Base-by-base conservation (phyloP, 2,888 invertebrate species). In the Aporophyla nigra region DNA sequence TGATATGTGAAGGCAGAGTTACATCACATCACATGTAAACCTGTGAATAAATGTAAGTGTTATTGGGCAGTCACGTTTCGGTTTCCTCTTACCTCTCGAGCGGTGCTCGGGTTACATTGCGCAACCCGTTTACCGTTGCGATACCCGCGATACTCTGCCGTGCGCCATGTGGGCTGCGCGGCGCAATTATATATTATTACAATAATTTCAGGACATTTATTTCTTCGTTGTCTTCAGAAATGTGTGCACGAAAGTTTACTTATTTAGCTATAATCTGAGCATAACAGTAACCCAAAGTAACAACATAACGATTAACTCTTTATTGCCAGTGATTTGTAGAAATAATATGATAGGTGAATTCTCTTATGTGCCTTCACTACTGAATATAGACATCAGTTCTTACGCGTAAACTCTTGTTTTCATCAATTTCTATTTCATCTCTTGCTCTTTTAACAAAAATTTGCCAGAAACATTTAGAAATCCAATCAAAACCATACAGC, bases 51-150 rank as follows among this genome's bases (percentile, higher is more conserved):
- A 69, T 66, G 33, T 53, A 61, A 71, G 59, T 71, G 65, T 66
- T 63, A 61, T 56, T 84, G 74, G 66, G 67, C n/a, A 74, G 72
- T 68, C 80, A 83, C 78, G 80, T 73, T n/a, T 66, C 59, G 76
- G 80, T 61, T 80, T 76, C 77, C 68, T 70, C 67, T 82, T 74
- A 65, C 68, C 58, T 61, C 62, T 62, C 63, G 74, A 51, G 9
- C 43, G 27, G 27, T 58, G 80, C 54, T 71, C 51, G 56, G 19
- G 24, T 54, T 46, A 61, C 59, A 58, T 87, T 83, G 69, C 71
- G 75, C 68, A 68, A 82, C 51, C 21, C 51, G 70, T 59, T 69
- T 9, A 63, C 69, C 73, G 75, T n/a, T 49, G 58, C 40, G 49
- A 71, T 43, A 19, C 33, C 49, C 66, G 58, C 40, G 49, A 71